These are phyloP conservation scores for Poeciliopsis occidentalis DNA, from an alignment of 2,113 vertebrate genomes.

Conservation along the genomic window DNA sequence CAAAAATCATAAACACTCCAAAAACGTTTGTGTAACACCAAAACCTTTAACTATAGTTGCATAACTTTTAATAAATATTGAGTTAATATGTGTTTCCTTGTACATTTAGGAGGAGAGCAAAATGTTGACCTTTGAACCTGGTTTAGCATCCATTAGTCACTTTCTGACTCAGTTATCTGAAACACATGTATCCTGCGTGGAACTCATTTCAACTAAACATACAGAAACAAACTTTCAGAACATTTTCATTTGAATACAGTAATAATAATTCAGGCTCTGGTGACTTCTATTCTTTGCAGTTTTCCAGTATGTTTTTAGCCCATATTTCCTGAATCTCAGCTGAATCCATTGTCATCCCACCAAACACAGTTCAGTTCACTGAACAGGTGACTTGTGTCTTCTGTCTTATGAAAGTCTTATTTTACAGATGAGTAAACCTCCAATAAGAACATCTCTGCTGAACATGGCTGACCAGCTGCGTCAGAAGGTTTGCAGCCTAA, in stretches of 20 bases:
- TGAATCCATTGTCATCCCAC: neutral
- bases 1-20: too few species aligned
- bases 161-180: neutral
- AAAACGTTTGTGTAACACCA: too few species aligned
- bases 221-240: neutral
- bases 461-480: too few species aligned
- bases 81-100: too few species aligned
- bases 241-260: neutral
- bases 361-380: neutral
- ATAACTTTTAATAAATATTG: too few species aligned
- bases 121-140: too few species aligned
- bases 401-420: neutral
- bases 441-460: neutral
- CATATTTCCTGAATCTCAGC: neutral
- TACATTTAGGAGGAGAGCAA: too few species aligned
- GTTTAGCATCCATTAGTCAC: neutral
- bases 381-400: neutral
- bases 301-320: neutral
- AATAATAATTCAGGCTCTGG: too few species aligned
- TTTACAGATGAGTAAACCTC: too few species aligned
- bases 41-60: too few species aligned
- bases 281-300: too few species aligned
- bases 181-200: neutral
- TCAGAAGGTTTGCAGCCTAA: too few species aligned
- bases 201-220: neutral